Evolutionary conservation across 2,888 invertebrate species (phyloP), one percentile per base, ranked within the genome.

Genomic region (Flabesymbios commensalis): DNA sequence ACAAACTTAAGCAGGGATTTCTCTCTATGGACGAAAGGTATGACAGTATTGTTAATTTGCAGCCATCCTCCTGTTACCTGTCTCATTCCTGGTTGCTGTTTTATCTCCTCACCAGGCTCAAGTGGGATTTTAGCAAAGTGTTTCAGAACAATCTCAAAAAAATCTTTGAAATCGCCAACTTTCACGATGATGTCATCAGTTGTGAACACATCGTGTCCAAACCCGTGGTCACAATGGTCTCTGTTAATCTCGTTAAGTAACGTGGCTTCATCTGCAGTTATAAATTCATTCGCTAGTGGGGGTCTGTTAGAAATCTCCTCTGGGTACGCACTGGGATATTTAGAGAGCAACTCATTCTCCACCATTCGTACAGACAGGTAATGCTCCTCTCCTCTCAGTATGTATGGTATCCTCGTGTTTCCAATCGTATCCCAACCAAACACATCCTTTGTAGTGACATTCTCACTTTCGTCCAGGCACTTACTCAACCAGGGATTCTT

Each of bases 311-410:
- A 88, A 84, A 93, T 92, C 84, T 93, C 93, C 80, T 92, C 91
- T 28, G 94, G 86, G 57, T 82, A 78, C 3, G 75, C 73, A 63
- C 75, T 76, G 3, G 78, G 78, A 64, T 78, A 78, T 47, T 75
- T 71, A 61, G 75, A 76, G 17, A 78, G 70, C 45, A 94, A 86
- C 83, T 94, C 94, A 76, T 89, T 88, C 83, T 96, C 96, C 28
- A 95, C 91, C 88, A 96, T 94, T 58, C 94, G 87, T 54, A 96
- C 94, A n/a, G 94, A 91, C 78, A 93, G 92, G 81, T 92, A 95
- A 80, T 90, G 90, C 79, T 92, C 92, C 22, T 88, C 87, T 24
- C 88, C 87, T 17, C 96, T 87, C 77, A 90, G 89, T 69, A 96
- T 91, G 81, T 91, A 94, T 1, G 96, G 96, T 78, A 96, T 73